Evolutionary conservation across 1,140 invertebrate genomes (phyloP).

Genomic region (Protaetia brevitarsis): DNA sequence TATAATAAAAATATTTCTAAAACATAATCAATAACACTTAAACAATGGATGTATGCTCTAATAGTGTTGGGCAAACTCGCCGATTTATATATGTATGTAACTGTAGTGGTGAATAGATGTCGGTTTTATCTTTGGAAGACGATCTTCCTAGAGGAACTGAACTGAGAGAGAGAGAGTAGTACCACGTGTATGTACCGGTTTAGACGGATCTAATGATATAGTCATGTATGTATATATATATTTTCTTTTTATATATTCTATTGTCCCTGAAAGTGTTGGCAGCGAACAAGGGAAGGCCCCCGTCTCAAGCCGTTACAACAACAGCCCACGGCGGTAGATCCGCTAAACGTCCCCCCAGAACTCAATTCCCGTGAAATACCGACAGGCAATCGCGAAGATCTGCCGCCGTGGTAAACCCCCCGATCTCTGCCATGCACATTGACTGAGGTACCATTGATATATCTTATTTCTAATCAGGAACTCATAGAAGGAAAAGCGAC

Average conservation of each 20-base stretch:
- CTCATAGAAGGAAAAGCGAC: conserved; percentile 45
- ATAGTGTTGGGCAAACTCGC: background rate
- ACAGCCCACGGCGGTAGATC: conserved; percentile 24
- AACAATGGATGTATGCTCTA: background rate
- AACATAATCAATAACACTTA: background rate
- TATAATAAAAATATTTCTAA: background rate
- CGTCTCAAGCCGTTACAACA: conserved; percentile 23
- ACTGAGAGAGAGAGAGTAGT: no score
- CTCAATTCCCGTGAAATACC: background rate
- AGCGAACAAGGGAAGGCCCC: conserved; percentile 27
- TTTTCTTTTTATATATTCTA: conserved; percentile 22
- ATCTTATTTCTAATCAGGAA: conserved; percentile 47
- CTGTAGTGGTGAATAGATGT: background rate
- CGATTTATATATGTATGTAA: background rate
- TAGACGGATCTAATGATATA: conserved; percentile 25
- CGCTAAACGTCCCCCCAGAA: background rate
- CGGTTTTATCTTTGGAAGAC: conserved; percentile 26
- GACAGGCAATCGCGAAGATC: background rate
- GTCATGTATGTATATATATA: conserved; percentile 23
- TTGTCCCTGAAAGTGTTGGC: conserved; percentile 28
- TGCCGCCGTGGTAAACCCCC: conserved; percentile 25
- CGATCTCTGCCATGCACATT: conserved; percentile 26
- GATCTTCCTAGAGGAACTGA: conserved; percentile 30
- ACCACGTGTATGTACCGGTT: conserved; percentile 5
- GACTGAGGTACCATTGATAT: conserved; percentile 30